These are phyloP conservation scores for Leucopsar rothschildi DNA, from an alignment of 2,113 vertebrate genomes.

Conservation along the genomic window DNA sequence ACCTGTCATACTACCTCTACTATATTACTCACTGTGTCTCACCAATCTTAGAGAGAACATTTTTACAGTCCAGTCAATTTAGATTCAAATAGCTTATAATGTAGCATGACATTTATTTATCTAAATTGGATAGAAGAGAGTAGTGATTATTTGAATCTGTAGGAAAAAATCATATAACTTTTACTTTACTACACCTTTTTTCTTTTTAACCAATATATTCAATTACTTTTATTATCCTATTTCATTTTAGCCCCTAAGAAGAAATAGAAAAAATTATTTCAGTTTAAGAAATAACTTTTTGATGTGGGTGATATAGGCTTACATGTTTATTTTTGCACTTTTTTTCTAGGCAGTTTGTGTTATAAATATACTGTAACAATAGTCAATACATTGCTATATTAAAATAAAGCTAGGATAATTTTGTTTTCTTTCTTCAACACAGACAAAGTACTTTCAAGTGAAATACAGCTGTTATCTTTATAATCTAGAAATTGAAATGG, in stretches of 20 bases:
- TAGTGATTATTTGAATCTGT: neutral
- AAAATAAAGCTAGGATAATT: neutral
- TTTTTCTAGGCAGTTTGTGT: neutral
- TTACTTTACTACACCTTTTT: neutral
- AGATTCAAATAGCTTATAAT: neutral
- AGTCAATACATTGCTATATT: neutral
- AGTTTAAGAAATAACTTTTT: neutral
- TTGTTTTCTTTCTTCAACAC: neutral
- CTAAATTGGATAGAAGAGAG: neutral
- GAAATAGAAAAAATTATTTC: neutral
- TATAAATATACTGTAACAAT: neutral
- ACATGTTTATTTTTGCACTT: neutral
- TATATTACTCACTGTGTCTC: neutral
- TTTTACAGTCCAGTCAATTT: neutral
- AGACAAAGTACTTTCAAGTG: neutral
- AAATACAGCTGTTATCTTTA: neutral
- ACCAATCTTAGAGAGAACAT: neutral
- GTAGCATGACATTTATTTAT: neutral
- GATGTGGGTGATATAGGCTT: neutral
- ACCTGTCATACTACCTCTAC: neutral
- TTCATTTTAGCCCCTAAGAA: neutral
- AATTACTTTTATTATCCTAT: neutral
- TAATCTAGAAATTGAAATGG: neutral
- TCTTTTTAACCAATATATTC: neutral
- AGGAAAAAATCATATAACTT: neutral